Evolutionary conservation across 2,113 vertebrate genomes (phyloP).

Genomic region (Elgaria multicarinata): DNA sequence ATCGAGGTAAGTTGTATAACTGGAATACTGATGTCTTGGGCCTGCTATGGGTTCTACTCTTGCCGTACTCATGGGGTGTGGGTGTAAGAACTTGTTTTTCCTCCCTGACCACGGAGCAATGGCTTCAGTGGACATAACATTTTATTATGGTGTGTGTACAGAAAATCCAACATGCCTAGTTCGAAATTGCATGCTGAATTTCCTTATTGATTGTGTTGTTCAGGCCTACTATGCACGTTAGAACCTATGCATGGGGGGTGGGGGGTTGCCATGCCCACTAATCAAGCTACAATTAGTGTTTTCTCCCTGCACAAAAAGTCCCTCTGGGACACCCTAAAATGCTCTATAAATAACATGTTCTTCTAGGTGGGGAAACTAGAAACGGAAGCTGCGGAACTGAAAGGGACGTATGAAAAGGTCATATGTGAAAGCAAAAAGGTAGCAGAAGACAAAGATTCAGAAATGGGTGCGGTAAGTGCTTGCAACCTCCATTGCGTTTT

Average conservation of each 20-base stretch:
- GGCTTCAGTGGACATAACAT: background rate
- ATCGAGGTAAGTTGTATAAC: conserved; percentile 75
- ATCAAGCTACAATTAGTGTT: background rate
- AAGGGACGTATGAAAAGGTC: conserved; percentile 72
- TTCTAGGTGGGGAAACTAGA: conserved; percentile 81
- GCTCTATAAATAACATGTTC: conserved; percentile 22
- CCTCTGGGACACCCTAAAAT: background rate
- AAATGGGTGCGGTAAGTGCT: conserved; percentile 76
- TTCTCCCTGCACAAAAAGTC: background rate
- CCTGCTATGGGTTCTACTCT: background rate
- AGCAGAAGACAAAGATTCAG: conserved; percentile 69
- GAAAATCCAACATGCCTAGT: background rate
- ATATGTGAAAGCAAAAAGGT: conserved; percentile 73
- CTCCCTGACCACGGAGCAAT: background rate
- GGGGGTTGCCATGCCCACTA: background rate
- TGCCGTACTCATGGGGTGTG: no score
- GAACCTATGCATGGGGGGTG: background rate
- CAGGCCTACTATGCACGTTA: background rate
- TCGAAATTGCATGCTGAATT: background rate
- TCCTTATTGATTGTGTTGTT: no score
- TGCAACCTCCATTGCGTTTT: conserved; percentile 5
- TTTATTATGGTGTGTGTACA: background rate
- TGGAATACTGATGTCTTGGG: background rate
- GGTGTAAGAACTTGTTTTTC: background rate
- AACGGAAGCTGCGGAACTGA: conserved; percentile 75